Percentiles rank a stretch among this genome's conserved stretches.
phyloP scores from a whole-genome alignment of 2,797 vertebrate genomes.

The Euphonia xanthogaster region DNA sequence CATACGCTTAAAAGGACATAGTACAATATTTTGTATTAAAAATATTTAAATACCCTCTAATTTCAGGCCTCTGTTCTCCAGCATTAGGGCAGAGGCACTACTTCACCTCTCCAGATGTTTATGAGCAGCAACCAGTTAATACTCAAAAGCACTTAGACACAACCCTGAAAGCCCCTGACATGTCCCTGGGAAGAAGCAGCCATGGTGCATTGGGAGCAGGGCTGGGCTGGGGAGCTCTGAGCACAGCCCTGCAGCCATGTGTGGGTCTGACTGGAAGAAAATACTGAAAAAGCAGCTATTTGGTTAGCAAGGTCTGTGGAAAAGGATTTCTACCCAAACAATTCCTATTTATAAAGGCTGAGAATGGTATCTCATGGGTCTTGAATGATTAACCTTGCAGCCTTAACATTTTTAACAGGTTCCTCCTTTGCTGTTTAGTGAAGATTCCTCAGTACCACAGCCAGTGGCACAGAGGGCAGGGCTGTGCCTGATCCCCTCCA shows the following conservation, averaged over 20 bases:
- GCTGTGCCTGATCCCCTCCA: neutral
- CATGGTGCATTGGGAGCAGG: rapidly evolving
- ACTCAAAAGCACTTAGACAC: neutral
- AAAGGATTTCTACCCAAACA: neutral
- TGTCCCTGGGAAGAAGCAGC: rapidly evolving
- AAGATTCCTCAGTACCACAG: neutral
- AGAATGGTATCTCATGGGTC: neutral
- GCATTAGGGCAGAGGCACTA: neutral
- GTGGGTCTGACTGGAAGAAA: neutral
- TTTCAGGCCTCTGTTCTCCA: neutral
- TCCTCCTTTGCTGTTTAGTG: neutral
- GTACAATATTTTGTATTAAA: neutral
- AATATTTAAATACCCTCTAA: neutral
- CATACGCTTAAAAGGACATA: neutral
- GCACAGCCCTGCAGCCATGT: rapidly evolving
- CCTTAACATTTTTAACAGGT: neutral
- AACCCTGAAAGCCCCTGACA: neutral
- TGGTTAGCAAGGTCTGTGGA: neutral
- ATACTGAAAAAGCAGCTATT: neutral
- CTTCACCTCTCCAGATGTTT: neutral
- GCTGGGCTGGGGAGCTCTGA: neutral
- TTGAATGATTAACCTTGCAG: neutral
- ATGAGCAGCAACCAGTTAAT: rapidly evolving
- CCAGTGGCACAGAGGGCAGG: neutral
- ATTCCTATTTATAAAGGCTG: neutral